These are phyloP conservation scores for Empidonax alnorum DNA, from an alignment of 2,113 vertebrate species.

Conservation along the genomic window DNA sequence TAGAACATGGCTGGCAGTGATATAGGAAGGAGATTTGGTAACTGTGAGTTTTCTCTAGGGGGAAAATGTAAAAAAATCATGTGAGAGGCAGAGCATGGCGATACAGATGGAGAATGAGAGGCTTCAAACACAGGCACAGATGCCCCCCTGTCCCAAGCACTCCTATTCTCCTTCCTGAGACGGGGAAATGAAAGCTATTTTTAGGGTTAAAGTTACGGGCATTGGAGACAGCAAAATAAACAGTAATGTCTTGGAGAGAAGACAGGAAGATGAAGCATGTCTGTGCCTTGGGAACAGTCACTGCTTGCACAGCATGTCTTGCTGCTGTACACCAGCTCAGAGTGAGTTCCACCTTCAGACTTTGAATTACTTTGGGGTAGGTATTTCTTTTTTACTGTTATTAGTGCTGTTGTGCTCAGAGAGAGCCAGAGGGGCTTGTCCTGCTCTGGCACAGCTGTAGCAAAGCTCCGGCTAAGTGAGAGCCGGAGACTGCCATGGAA, in stretches of 20 bases:
- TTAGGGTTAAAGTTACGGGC: background rate
- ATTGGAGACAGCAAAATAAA: slow-evolving; percentile 18
- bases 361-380: background rate
- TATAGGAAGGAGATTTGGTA: background rate
- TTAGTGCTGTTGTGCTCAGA: background rate
- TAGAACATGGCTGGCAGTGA: background rate
- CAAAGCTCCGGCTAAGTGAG: background rate
- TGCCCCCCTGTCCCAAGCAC: background rate
- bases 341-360: background rate
- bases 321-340: background rate
- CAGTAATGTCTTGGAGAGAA: slow-evolving; percentile 3
- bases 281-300: background rate
- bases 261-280: background rate
- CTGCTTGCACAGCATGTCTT: slow-evolving; percentile 17
- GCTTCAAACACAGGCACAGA: background rate
- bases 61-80: background rate
- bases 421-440: background rate
- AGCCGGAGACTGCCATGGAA: background rate
- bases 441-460: background rate
- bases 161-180: background rate
- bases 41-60: background rate
- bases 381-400: background rate
- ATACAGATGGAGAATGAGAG: background rate
- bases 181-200: background rate
- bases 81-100: background rate